These are phyloP conservation scores for Diachrysia chrysitis DNA, from an alignment of 2,888 invertebrate species.

Conservation along the genomic window DNA sequence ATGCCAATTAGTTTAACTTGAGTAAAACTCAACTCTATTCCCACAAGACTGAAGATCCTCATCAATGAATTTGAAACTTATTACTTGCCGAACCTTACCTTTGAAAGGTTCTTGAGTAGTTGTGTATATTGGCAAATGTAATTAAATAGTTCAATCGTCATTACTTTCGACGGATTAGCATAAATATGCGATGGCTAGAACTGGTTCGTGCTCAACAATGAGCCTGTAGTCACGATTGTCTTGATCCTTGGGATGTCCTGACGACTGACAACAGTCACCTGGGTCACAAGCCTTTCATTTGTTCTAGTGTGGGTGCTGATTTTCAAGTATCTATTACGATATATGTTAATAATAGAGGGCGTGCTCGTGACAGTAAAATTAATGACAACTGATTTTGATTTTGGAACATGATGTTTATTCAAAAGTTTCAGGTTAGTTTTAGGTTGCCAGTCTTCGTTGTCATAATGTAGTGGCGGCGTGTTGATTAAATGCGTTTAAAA, in stretches of 20 bases:
- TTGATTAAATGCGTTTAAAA: neutral
- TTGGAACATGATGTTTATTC: neutral
- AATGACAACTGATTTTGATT: neutral
- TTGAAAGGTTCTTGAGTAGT: constrained; percentile 9
- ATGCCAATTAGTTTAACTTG: neutral
- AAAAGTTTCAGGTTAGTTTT: neutral
- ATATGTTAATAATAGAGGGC: constrained; percentile 1
- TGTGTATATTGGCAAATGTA: constrained; percentile 34
- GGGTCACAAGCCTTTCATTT: constrained; percentile 35
- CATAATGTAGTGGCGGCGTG: neutral
- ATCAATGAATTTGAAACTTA: constrained; percentile 3
- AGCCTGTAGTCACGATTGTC: constrained; percentile 46
- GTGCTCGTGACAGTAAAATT: neutral
- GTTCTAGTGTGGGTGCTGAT: constrained; percentile 17
- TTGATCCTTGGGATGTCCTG: constrained; percentile 56
- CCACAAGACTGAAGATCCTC: neutral
- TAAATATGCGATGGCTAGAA: constrained; percentile 48
- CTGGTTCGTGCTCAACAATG: constrained; percentile 34
- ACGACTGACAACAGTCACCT: constrained; percentile 30
- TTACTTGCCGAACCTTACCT: neutral
- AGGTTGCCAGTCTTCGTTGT: neutral
- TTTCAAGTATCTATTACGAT: constrained; percentile 7
- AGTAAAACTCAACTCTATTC: neutral
- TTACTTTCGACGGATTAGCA: constrained; percentile 46
- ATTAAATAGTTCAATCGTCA: constrained; percentile 36